Conservation (phyloP, 2,888 invertebrate species). For the Pemphredon lugubris region DNA sequence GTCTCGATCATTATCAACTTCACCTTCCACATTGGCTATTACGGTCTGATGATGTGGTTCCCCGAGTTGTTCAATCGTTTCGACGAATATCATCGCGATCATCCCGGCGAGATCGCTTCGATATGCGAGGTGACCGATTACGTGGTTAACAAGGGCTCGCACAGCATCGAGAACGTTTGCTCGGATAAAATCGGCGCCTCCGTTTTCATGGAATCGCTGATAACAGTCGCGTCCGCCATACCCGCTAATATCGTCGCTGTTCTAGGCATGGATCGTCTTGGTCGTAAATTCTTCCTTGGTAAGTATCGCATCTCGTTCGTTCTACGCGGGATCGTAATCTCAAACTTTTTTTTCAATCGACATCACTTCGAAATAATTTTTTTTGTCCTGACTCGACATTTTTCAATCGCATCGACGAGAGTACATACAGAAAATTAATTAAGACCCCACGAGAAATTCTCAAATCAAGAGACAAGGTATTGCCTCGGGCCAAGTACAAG, state of each 20-base stretch:
- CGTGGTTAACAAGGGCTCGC: constrained; percentile 87
- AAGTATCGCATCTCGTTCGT: constrained; percentile 57
- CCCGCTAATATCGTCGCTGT: constrained; percentile 92
- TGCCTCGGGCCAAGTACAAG: no score
- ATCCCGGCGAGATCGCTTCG: constrained; percentile 83
- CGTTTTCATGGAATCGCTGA: constrained; percentile 93
- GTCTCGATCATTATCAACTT: constrained; percentile 95
- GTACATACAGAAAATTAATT: no score
- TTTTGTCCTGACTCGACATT: no score
- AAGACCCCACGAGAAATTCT: no score
- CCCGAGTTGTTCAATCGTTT: constrained; percentile 96
- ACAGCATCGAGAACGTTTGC: constrained; percentile 84
- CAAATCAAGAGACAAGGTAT: no score
- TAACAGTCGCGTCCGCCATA: constrained; percentile 92
- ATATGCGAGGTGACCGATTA: constrained; percentile 90
- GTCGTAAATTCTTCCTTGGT: constrained; percentile 92
- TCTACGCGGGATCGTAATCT: no score
- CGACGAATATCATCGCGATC: constrained; percentile 88
- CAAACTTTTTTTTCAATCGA: no score
- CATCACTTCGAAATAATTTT: no score
- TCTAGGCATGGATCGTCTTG: constrained; percentile 92
- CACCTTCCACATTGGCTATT: constrained; percentile 96
- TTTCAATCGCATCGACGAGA: no score
- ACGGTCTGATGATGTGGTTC: constrained; percentile 98
- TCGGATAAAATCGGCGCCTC: constrained; percentile 88